Base-by-base conservation (phyloP, 2,113 vertebrate species). In the Mustela nigripes region DNA sequence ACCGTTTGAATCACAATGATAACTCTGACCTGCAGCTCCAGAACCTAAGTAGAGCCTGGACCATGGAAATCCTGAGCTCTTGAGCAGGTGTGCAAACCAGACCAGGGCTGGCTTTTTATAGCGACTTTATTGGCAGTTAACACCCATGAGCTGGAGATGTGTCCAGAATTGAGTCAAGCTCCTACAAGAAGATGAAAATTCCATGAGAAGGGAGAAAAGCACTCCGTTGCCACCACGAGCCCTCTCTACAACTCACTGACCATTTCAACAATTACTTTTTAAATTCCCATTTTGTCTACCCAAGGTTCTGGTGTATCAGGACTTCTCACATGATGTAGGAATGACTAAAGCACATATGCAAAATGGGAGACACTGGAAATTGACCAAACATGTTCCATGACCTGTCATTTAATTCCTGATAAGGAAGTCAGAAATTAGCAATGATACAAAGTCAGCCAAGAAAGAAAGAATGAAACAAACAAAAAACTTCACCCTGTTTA, bases 151-250 rank as follows among this genome's bases (percentile, higher is more conserved):
- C 78, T 91, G 39, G 22, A 73, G 39, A 79, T 31, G 4, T 42
- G 14, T 74, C 85, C 60, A 96, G 67, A 33, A 92, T 11, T 89
- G 42, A 88, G 28, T 8, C 12, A 22, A 73, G 22, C 2, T 89
- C 39, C 62, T 95, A 33, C 14, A 42, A 84, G 42, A 95, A 95
- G 58, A 50, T 69, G 5, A 85, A 16, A 76, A 87, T 97, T 84
- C 60, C 91, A 80, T n/a, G 76, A 94, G 91, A 95, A 98, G 48
- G 84, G 62, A 88, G 82, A 76, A 89, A 96, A 89, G 28, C 19
- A 19, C 24, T 31, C n/a, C 28, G 21, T 5, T 36, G 26, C 80
- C 42, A 73, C n/a, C 18, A 73, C 16, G 18, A 92, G 9, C 11
- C 42, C 33, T 76, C 50, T 67, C 83, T 50, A 83, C 12, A 79